Conservation (phyloP, 2,113 vertebrate species). For the Pholis gunnellus region DNA sequence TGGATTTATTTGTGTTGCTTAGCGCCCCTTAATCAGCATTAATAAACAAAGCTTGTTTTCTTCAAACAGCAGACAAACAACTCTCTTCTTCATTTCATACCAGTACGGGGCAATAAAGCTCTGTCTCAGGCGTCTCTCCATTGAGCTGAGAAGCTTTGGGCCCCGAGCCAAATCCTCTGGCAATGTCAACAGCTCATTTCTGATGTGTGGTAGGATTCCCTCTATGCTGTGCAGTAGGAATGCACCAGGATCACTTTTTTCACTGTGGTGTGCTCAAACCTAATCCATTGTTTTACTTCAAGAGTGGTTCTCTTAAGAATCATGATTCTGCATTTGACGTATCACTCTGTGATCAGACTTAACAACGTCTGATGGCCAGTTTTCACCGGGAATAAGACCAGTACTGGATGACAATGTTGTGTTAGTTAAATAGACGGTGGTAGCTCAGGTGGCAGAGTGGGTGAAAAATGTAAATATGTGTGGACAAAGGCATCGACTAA, state of each 20-base stretch:
- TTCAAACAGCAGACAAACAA: conserved; percentile 24
- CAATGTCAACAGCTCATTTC: conserved; percentile 69
- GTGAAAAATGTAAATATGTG: not conserved
- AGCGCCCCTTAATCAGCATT: conserved; percentile 7
- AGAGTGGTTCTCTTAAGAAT: not conserved
- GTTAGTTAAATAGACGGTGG: not conserved
- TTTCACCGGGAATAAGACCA: not conserved
- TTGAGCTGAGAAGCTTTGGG: conserved; percentile 56
- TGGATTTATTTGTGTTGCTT: not conserved
- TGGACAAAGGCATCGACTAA: conserved; percentile 14
- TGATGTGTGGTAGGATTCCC: conserved; percentile 62
- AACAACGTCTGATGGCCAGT: not conserved
- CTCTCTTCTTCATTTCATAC: conserved; percentile 42
- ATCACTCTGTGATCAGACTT: not conserved
- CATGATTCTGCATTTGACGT: not conserved
- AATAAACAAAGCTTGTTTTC: conserved; percentile 40
- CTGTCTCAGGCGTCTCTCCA: conserved; percentile 53
- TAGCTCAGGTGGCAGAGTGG: not conserved
- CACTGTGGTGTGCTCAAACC: conserved; percentile 20
- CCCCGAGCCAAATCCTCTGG: conserved; percentile 72
- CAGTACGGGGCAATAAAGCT: conserved; percentile 40
- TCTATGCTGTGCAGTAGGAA: conserved; percentile 47
- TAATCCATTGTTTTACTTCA: not conserved
- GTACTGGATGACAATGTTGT: not conserved
- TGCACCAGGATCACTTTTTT: conserved; percentile 35